Evolutionary conservation across 2,797 vertebrate species (phyloP), one percentile per base, ranked within the genome.

Genomic region (Malacoraja senta): DNA sequence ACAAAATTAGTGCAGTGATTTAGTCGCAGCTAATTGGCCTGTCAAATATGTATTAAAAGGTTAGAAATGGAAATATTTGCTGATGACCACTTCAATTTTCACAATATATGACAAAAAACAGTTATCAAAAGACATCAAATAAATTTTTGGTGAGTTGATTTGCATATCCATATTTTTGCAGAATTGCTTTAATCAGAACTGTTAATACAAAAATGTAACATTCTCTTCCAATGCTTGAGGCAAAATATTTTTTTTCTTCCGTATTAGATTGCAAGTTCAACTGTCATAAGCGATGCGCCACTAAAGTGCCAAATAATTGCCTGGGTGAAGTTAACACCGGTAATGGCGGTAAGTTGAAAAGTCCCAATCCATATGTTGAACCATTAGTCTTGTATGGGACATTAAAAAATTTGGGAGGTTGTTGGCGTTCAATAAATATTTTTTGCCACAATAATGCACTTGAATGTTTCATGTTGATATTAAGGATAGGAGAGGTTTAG

Each of bases 221-320:
- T 44, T 71, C 71, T 38, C 21, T 74, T 72, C 24, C 13, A 61
- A 15, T n/a, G n/a, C 24, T 79, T 38, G 29, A 17, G 76, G 72
- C 71, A 29, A 92, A 74, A 53, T 93, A 86, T 93, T 21, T 29
- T 93, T 94, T 93, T 93, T 92, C 94, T 94, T 38, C 29, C 94
- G 94, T 21, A 4, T 93, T 95, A 99, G 98, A 99, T 95, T 99
- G 98, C 96, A 98, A 97, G 94, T 99, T 99, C 95, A 99, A 99
- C 95, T 99, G 98, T 95, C 98, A 99, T 94, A 99, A 99, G 95
- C 98, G 98, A 93, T 99, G 98, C 96, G 98, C 98, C 88, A 95
- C 98, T 0, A 99, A 98, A 97, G 98, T 99, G 94, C 98, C 98
- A 93, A 98, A 99, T 96, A 98, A 99, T 97, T 99, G 98, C 94